Evolutionary conservation across 2,888 invertebrate genomes (phyloP), one percentile per base, ranked within the genome.

Genomic region (Eurytoma californica): DNA sequence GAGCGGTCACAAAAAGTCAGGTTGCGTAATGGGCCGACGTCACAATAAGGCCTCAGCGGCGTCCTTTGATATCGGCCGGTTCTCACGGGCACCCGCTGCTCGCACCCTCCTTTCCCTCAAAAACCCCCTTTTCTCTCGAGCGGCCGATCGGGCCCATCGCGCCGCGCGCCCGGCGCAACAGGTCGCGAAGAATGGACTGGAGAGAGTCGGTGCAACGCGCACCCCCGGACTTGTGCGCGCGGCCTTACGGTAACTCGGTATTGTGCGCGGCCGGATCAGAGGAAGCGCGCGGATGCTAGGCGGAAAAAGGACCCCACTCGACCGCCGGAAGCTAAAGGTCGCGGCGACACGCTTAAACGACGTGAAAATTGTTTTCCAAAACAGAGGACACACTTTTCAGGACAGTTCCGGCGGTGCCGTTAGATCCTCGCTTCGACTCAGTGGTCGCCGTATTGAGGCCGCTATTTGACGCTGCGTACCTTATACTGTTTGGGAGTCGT

Each of bases 1-100:
- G 24, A 58, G n/a, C 51, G 73, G 80, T 81, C 80, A 86, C 84
- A 86, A 86, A 39, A 86, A 85, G 86, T 86, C 85, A 83, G 83
- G 84, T 88, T 87, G 85, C 87, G 89, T 87, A 88, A 89, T 88
- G 85, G 87, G 84, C 78, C 83, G 72, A 83, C 83, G 85, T 85
- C 83, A 88, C 86, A 88, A 87, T 87, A 83, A 77, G 82, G 85
- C 84, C 28, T 51, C 20, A 24, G 69, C 88, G 88, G 88, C 84
- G 82, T 61, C 83, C 88, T 89, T 89, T 89, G 88, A 89, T 83
- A 85, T 82, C 75, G 58, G 28, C 14, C 57, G 49, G 85, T 89
- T 89, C 89, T 88, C 88, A 89, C 88, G 88, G 84, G 84, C 83
- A 81, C 83, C 84, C 81, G 83, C 77, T 57, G 77, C 77, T 66